Percentiles rank a stretch among this genome's conserved stretches.
Conservation (phyloP, 1,140 invertebrate species). For the Heliconius congener region DNA sequence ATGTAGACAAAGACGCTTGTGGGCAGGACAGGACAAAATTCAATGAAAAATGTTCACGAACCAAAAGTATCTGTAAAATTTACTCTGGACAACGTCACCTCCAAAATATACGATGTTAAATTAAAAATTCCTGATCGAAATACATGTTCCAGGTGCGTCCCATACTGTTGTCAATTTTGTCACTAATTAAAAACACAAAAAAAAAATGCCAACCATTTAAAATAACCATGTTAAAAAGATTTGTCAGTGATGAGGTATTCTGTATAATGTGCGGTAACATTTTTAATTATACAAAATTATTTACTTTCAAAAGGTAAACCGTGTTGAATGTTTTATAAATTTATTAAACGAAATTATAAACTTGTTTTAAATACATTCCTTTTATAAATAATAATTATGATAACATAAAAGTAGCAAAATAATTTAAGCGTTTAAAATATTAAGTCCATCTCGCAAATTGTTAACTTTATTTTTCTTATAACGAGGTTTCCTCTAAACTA, state of each 20-base stretch:
- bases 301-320: neutral
- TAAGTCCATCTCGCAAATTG: neutral
- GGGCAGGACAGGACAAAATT: neutral
- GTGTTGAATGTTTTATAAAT: no score
- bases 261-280: neutral
- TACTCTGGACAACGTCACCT: neutral
- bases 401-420: neutral
- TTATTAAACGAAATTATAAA: no score
- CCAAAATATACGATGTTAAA: neutral
- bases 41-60: neutral
- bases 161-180: neutral
- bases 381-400: no score
- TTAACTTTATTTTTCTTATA: neutral
- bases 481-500: conserved; percentile 12
- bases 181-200: neutral
- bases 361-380: no score
- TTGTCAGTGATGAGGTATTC: neutral
- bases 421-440: neutral
- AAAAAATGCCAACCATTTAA: neutral
- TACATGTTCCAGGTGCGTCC: neutral
- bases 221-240: neutral
- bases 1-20: no score
- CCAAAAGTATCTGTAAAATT: conserved; percentile 3
- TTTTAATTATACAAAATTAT: neutral
- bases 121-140: conserved; percentile 10